Evolutionary conservation across 1,140 invertebrate species (phyloP), one percentile per base, ranked within the genome.

Genomic region (Cydia splendana): DNA sequence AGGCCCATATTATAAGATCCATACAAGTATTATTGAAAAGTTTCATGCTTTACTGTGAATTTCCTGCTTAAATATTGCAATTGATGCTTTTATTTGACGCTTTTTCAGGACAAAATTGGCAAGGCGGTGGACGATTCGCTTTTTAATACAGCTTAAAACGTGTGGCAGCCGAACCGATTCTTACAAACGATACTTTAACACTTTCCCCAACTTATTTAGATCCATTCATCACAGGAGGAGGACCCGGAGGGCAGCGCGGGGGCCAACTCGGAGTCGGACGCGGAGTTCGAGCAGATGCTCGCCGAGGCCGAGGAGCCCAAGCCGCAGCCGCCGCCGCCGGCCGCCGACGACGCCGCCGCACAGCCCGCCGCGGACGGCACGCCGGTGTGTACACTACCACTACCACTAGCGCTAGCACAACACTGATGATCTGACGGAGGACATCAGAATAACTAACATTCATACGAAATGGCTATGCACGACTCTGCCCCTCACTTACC

Each of bases 251-350:
- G 95, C 9, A 97, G 96, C 80, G 95, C 94, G 2, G 95, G 92
- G 53, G 96, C 95, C 3, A 97, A 98, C 80, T 95, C 97, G 57
- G 98, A 98, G 90, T 98, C 97, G 0, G 98, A 99, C 92, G 96
- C 97, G 69, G 98, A 99, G 87, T 99, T 99, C 91, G 98, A 99
- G 81, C 97, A 98, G 84, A 98, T 98, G 97, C 87, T 98, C 4
- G 97, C 97, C 77, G 98, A 98, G 85, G 97, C 97, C 0, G 97
- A 98, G 78, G 97, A 98, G 80, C 94, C 94, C 2, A 95, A 95
- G 34, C 94, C 95, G 3, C 91, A 87, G 67, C 84, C 87, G 24
- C 90, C 82, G 24, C 76, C 85, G 15, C 53, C 67, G 79, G 75
- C 81, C 0, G 88, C 88, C 13, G 88, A 86, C 6, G 65, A 38